A percentile compares a stretch with the other conserved stretches of the same genome.
phyloP scores from a whole-genome alignment of 2,113 vertebrate genomes.

The Apteryx owenii region DNA sequence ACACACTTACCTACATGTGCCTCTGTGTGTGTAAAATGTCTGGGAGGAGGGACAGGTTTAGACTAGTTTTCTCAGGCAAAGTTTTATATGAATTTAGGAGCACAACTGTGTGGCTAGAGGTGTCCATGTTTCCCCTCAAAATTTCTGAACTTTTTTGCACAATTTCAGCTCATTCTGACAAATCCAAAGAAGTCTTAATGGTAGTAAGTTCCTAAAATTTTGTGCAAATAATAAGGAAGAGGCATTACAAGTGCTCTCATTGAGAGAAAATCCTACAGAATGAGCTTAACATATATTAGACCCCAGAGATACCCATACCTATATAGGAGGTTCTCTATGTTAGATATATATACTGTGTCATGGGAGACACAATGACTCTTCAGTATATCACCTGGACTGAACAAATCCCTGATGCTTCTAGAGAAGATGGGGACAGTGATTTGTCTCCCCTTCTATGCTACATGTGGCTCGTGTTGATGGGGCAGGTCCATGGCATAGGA shows the following conservation, averaged over 20 bases:
- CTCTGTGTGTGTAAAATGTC: neutral
- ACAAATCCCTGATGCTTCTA: too few species aligned
- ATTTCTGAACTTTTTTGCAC: neutral
- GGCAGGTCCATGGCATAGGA: too few species aligned
- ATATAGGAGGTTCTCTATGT: neutral
- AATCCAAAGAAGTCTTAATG: neutral
- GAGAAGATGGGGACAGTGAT: too few species aligned
- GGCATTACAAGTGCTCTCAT: neutral
- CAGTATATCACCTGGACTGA: too few species aligned
- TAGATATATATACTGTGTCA: fast-evolving
- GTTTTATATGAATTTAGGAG: neutral
- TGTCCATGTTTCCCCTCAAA: neutral
- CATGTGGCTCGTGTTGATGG: too few species aligned
- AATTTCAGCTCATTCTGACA: neutral
- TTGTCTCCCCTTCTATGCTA: too few species aligned
- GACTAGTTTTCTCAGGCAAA: neutral
- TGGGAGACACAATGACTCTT: neutral
- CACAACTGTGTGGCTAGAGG: neutral
- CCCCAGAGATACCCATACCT: neutral
- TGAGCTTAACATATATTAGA: neutral
- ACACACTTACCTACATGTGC: neutral
- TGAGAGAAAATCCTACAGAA: neutral
- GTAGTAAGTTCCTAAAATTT: neutral
- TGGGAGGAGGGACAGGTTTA: neutral
- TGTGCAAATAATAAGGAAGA: neutral